A percentile compares a stretch with the other conserved stretches of the same genome.
These are phyloP conservation scores for Melieria crassipennis DNA, from an alignment of 2,888 invertebrate genomes.

Conservation along the genomic window DNA sequence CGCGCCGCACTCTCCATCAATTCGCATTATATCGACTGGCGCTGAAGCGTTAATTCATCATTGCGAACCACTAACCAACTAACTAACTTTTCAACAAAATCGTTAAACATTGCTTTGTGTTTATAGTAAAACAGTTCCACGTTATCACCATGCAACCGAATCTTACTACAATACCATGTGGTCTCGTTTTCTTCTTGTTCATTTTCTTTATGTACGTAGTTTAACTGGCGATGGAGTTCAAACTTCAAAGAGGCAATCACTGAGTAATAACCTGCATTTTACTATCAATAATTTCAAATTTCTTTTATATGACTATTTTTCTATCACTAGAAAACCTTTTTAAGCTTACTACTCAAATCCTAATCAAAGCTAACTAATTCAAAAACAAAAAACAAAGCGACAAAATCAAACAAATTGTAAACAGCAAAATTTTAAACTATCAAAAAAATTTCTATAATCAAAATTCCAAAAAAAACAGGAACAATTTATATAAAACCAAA, in stretches of 20 bases:
- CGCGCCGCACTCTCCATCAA: no score
- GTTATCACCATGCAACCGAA: not conserved
- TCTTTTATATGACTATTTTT: slow-evolving; percentile 31
- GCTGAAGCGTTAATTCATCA: no score
- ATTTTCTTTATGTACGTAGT: slow-evolving; percentile 45
- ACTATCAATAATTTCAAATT: slow-evolving; percentile 25
- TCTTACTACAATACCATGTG: slow-evolving; percentile 42
- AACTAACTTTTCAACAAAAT: no score
- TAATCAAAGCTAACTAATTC: slow-evolving; percentile 13
- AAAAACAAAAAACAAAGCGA: slow-evolving; percentile 30
- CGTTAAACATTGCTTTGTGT: no score
- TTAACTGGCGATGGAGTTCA: slow-evolving; percentile 87
- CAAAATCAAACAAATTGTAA: slow-evolving; percentile 34
- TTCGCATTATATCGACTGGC: no score
- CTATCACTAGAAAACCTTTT: slow-evolving; percentile 30
- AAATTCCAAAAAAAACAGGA: slow-evolving; percentile 27
- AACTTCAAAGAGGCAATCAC: slow-evolving; percentile 97
- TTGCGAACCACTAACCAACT: no score
- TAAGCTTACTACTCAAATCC: slow-evolving; percentile 22
- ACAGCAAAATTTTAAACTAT: slow-evolving; percentile 4
- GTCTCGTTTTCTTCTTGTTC: slow-evolving; percentile 55
- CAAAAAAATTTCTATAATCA: slow-evolving; percentile 21
- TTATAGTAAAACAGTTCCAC: not conserved
- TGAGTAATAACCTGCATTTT: slow-evolving; percentile 66
- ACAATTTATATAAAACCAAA: slow-evolving; percentile 23